Evolutionary conservation across 2,113 vertebrate genomes (phyloP).

Genomic region (Limanda limanda): DNA sequence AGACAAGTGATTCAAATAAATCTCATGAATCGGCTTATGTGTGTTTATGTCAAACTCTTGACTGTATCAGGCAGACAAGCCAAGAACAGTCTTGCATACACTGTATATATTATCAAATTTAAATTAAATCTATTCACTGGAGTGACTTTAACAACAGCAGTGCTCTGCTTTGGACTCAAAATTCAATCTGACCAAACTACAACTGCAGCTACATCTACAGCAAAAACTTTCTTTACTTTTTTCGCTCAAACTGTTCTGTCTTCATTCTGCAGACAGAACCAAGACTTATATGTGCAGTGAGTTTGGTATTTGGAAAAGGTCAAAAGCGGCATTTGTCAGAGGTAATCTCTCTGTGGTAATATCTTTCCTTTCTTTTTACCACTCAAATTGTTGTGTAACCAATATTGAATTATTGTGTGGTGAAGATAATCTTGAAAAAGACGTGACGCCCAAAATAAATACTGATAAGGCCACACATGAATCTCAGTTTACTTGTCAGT

Average conservation of each 20-base stretch:
- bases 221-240: background rate
- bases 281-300: background rate
- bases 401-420: background rate
- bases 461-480: background rate
- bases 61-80: too few relatives aligned
- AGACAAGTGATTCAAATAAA: background rate
- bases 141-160: background rate
- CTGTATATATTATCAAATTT: too few relatives aligned
- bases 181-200: background rate
- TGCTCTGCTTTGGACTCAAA: background rate
- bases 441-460: background rate
- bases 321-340: slow-evolving; percentile 2
- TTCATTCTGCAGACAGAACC: background rate
- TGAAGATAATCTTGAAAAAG: background rate
- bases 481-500: background rate
- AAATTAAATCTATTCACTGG: too few relatives aligned
- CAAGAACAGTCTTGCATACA: too few relatives aligned
- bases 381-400: background rate
- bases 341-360: background rate
- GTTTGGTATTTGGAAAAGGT: slow-evolving; percentile 16
- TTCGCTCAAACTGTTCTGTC: background rate
- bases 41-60: too few relatives aligned
- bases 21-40: too few relatives aligned
- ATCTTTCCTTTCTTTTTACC: background rate
- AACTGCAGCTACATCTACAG: background rate